These are phyloP conservation scores for Limenitis camilla DNA, from an alignment of 2,888 invertebrate species.

Conservation along the genomic window DNA sequence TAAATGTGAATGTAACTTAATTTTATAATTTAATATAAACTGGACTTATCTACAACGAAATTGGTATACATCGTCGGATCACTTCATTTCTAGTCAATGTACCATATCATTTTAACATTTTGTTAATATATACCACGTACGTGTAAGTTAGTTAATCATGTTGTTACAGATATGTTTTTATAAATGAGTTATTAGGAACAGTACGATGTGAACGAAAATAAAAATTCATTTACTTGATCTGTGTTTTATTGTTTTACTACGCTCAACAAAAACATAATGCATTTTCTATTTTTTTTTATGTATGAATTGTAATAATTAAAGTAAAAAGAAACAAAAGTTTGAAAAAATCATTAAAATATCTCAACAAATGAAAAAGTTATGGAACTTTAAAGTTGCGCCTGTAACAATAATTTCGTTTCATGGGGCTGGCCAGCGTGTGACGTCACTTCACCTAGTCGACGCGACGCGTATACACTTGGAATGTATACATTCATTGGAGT, in stretches of 20 bases:
- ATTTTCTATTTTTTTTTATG: neutral
- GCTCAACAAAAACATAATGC: neutral
- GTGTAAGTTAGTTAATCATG: slow-evolving; percentile 65
- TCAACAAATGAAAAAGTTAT: no score
- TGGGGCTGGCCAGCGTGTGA: no score
- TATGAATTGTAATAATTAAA: neutral
- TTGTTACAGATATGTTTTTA: slow-evolving; percentile 73
- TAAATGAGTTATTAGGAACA: slow-evolving; percentile 66
- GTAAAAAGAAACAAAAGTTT: no score
- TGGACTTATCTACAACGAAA: slow-evolving; percentile 17
- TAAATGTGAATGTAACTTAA: neutral
- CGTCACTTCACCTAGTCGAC: no score
- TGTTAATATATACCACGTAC: slow-evolving; percentile 49
- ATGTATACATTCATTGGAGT: no score
- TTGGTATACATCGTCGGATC: slow-evolving; percentile 19
- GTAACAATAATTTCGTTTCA: no score
- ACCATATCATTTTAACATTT: slow-evolving; percentile 70
- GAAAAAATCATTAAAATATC: no score
- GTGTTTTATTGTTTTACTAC: slow-evolving; percentile 14
- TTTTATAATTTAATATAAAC: neutral
- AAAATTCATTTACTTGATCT: slow-evolving; percentile 62
- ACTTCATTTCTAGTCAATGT: slow-evolving; percentile 60
- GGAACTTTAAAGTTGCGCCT: no score
- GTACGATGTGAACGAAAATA: slow-evolving; percentile 70
- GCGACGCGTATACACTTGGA: no score